Conservation (phyloP, 2,888 invertebrate genomes). For the Mechanitis messenoides region DNA sequence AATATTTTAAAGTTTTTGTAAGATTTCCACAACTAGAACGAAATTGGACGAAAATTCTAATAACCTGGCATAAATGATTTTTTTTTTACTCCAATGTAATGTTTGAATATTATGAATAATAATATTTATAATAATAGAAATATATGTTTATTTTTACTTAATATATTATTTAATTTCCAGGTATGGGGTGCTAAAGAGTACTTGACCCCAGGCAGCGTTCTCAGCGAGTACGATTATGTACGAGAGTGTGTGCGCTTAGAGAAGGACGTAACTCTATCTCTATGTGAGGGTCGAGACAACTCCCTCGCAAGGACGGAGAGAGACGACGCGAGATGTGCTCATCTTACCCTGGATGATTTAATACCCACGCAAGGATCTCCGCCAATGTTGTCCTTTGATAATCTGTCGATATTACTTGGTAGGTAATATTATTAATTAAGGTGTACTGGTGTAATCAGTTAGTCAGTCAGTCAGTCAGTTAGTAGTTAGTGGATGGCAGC, state of each 20-base stretch:
- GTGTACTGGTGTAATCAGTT: no score
- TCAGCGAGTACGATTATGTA: constrained; percentile 94
- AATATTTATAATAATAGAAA: background rate
- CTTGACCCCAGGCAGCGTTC: constrained; percentile 86
- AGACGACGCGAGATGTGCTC: constrained; percentile 87
- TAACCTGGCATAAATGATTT: no score
- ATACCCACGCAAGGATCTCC: constrained; percentile 83
- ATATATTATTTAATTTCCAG: constrained; percentile 50
- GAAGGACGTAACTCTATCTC: constrained; percentile 85
- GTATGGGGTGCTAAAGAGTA: constrained; percentile 94
- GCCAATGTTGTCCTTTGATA: constrained; percentile 86
- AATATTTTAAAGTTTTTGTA: no score
- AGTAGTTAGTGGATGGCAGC: no score
- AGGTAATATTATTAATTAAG: constrained; percentile 39
- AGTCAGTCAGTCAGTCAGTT: no score
- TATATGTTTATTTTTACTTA: background rate
- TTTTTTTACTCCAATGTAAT: no score
- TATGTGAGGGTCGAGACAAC: constrained; percentile 80
- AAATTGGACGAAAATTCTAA: no score
- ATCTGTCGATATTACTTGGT: constrained; percentile 90
- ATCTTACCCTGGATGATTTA: constrained; percentile 85
- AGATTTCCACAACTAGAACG: no score
- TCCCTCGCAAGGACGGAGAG: constrained; percentile 85
- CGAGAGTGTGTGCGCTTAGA: constrained; percentile 95
- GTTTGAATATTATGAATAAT: no score